A percentile compares a stretch with the other conserved stretches of the same genome.
These are phyloP conservation scores for Oryzias dopingdopingensis DNA, from an alignment of 2,797 vertebrate species.

Conservation along the genomic window DNA sequence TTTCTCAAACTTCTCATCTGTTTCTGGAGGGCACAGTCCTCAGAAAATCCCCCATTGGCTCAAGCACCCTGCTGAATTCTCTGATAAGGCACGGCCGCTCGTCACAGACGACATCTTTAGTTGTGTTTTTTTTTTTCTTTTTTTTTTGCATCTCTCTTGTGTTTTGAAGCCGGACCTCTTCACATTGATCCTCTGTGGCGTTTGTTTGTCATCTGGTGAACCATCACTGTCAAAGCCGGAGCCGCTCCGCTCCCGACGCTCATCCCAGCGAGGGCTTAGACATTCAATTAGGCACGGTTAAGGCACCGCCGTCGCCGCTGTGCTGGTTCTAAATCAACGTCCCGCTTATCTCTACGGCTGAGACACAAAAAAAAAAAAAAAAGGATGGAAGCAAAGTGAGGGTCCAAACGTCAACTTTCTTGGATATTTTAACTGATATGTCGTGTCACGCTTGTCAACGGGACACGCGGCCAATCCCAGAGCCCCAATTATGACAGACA, in stretches of 20 bases:
- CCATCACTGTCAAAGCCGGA: slow-evolving; percentile 67
- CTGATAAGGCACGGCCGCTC: slow-evolving; percentile 51
- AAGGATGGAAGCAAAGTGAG: slow-evolving; percentile 36
- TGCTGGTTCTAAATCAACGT: slow-evolving; percentile 23
- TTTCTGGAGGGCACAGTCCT: too few relatives aligned
- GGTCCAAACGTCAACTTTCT: slow-evolving; percentile 39
- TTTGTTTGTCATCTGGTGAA: slow-evolving; percentile 73
- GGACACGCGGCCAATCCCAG: slow-evolving; percentile 33
- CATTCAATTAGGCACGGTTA: slow-evolving; percentile 70
- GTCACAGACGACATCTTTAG: slow-evolving; percentile 61
- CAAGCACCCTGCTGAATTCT: slow-evolving; percentile 50
- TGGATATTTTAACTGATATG: slow-evolving; percentile 55
- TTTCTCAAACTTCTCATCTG: too few relatives aligned
- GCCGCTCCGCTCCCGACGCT: slow-evolving; percentile 55
- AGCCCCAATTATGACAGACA: slow-evolving; percentile 42
- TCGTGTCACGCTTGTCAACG: slow-evolving; percentile 61
- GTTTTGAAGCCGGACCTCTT: slow-evolving; percentile 63
- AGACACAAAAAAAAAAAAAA: slow-evolving; percentile 9
- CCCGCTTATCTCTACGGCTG: slow-evolving; percentile 18
- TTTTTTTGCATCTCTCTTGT: slow-evolving; percentile 36
- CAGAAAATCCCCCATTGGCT: slow-evolving; percentile 45
- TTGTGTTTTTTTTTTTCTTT: slow-evolving; percentile 11
- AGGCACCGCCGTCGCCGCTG: slow-evolving; percentile 23
- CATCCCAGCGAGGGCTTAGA: slow-evolving; percentile 64
- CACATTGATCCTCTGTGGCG: slow-evolving; percentile 70